Evolutionary conservation across 2,888 invertebrate genomes (phyloP), one percentile per base, ranked within the genome.

Genomic region (Nyleta sp.): DNA sequence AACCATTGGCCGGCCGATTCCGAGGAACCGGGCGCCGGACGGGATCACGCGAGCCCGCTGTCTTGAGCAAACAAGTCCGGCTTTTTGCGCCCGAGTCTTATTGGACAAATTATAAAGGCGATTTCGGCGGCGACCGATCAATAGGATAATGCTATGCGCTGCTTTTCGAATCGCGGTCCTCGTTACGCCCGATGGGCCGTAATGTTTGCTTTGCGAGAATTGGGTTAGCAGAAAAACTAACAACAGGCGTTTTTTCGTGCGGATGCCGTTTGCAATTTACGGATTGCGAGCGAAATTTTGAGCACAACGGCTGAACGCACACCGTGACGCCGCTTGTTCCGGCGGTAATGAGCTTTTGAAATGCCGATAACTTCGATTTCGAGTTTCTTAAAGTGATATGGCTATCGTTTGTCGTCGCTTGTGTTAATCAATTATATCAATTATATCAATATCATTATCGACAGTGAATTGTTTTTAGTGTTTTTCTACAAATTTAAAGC

Each of bases 61-160:
- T 38, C 72, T 57, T 74, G 46, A 60, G 46, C 67, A 74, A 74
- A 74, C 74, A 74, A 74, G 44, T 40, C 3, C 46, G 44, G 18
- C 7, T 44, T 57, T 68, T 65, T 59, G 17, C 17, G 31, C 22
- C 15, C 13, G 15, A 7, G 7, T 55, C 46, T 46, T 46, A 33
- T 18, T 17, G 13, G 55, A 8, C 42, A 67, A 68, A 68, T 68
- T 68, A 68, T 57, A 57, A 71, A 38, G 62, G 3, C 11, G 48
- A 53, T 46, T 52, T 59, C 8, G 33, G 10, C 15, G 22, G 7
- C 24, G 13, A 10, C 4, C 52, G 42, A 65, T 62, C 62, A 55
- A 72, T 72, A 40, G 55, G 46, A 40, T 46, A 70, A 70, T 59
- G 44, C 17, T 55, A 46, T 18, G 20, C 10, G 38, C 10, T 31